These are phyloP conservation scores for Coregonus ussuriensis DNA, from an alignment of 2,797 vertebrate species.

Conservation along the genomic window DNA sequence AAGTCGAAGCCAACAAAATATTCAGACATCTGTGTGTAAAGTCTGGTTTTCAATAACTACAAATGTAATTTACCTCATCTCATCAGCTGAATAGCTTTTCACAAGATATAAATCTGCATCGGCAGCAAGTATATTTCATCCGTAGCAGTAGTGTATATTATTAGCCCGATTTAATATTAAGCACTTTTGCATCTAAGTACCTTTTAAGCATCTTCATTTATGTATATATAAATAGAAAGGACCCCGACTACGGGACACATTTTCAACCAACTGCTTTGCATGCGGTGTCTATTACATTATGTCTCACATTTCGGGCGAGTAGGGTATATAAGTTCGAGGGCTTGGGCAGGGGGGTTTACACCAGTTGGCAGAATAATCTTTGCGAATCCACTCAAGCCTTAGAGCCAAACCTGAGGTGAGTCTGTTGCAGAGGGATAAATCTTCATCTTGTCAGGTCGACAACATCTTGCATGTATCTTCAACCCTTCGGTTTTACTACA, in stretches of 20 bases:
- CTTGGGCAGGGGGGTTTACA: slow-evolving; percentile 59
- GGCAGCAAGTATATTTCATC: slow-evolving; percentile 63
- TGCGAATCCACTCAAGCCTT: slow-evolving; percentile 69
- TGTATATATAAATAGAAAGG: slow-evolving; percentile 83
- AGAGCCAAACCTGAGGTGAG: slow-evolving; percentile 77
- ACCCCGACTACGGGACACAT: slow-evolving; percentile 81
- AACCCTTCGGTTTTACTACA: slow-evolving; percentile 27
- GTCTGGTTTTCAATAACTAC: not conserved
- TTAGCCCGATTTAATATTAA: slow-evolving; percentile 79
- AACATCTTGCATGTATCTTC: slow-evolving; percentile 10
- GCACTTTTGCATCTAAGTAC: slow-evolving; percentile 79
- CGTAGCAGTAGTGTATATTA: slow-evolving; percentile 76
- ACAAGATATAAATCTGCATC: slow-evolving; percentile 32
- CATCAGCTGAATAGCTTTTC: slow-evolving; percentile 25
- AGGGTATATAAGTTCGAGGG: slow-evolving; percentile 75
- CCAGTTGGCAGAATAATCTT: slow-evolving; percentile 76
- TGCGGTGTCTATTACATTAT: slow-evolving; percentile 79
- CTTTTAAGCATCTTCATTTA: slow-evolving; percentile 82
- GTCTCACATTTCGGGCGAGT: slow-evolving; percentile 77
- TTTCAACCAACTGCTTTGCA: slow-evolving; percentile 72
- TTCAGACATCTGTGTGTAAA: not conserved
- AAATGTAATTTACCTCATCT: slow-evolving; percentile 26
- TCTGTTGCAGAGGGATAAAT: slow-evolving; percentile 60
- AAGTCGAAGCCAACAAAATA: not conserved
- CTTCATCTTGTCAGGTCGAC: slow-evolving; percentile 21